Evolutionary conservation across 2,113 vertebrate species (phyloP).

Genomic region (Nerophis ophidion): DNA sequence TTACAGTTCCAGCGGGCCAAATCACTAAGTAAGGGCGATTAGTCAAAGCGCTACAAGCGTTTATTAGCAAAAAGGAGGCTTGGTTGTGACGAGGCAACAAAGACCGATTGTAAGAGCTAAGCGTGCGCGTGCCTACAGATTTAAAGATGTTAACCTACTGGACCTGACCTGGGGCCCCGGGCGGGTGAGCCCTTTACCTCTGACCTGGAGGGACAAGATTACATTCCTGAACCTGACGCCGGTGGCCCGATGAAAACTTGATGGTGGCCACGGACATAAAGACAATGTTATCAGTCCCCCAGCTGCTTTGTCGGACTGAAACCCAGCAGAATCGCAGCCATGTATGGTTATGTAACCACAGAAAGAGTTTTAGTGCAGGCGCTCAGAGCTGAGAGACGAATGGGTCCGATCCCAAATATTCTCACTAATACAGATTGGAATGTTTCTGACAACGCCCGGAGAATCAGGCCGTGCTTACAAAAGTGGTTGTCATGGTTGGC

Average conservation of each 20-base stretch:
- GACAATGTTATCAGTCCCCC: background rate
- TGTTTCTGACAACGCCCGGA: background rate
- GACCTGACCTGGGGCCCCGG: background rate
- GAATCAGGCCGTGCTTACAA: background rate
- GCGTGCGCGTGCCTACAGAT: background rate
- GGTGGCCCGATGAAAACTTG: background rate
- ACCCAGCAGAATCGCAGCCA: background rate
- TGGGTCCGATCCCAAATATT: background rate
- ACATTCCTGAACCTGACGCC: background rate
- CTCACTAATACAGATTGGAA: background rate
- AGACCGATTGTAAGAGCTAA: background rate
- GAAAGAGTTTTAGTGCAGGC: background rate
- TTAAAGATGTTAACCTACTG: conserved; percentile 2
- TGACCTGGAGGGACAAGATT: conserved; percentile 4
- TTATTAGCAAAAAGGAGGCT: background rate
- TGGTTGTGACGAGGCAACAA: background rate
- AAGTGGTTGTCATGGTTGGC: background rate
- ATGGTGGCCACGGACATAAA: background rate
- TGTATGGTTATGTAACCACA: background rate
- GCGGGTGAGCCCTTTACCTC: background rate
- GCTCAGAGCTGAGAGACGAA: background rate
- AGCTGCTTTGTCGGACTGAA: background rate
- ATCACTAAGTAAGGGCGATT: background rate
- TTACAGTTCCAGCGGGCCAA: background rate
- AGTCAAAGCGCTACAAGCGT: no score